Evolutionary conservation across 2,888 invertebrate species (phyloP).

Genomic region (Trachelus iudaicus): DNA sequence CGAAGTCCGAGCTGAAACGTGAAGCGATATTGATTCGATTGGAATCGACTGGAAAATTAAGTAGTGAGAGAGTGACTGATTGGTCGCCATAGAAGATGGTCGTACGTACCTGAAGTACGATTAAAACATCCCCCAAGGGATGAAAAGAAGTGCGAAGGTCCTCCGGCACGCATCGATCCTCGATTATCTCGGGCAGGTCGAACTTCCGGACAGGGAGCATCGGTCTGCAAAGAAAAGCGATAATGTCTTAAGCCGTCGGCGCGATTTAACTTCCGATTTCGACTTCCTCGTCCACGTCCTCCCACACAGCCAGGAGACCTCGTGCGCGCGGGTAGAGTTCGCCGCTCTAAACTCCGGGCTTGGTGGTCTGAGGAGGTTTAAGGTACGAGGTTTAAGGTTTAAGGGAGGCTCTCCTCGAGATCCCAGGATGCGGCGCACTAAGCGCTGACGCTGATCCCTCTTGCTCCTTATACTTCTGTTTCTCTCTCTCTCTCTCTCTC

Average conservation of each 20-base stretch:
- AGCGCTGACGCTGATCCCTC: constrained; percentile 60
- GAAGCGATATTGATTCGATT: not conserved
- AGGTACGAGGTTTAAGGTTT: constrained; percentile 53
- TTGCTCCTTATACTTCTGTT: constrained; percentile 42
- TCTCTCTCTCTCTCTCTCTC: constrained; percentile 46
- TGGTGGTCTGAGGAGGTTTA: constrained; percentile 57
- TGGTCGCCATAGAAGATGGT: not conserved
- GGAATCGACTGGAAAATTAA: not conserved
- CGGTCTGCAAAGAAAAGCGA: constrained; percentile 71
- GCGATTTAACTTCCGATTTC: constrained; percentile 64
- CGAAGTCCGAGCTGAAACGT: not conserved
- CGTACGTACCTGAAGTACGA: constrained; percentile 21
- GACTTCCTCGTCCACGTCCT: constrained; percentile 19
- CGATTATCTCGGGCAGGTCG: constrained; percentile 25
- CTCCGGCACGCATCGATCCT: constrained; percentile 52
- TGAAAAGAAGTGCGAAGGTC: constrained; percentile 24
- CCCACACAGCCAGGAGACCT: not conserved
- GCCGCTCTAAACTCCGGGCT: constrained; percentile 57
- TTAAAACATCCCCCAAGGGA: constrained; percentile 52
- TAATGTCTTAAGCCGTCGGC: constrained; percentile 76
- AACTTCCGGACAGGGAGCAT: constrained; percentile 26
- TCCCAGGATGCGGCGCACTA: constrained; percentile 53
- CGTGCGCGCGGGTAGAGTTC: constrained; percentile 27
- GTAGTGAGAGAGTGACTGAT: not conserved
- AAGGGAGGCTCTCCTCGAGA: constrained; percentile 42